These are phyloP conservation scores for Agapornis canus DNA, from an alignment of 2,797 vertebrate genomes.

Conservation along the genomic window DNA sequence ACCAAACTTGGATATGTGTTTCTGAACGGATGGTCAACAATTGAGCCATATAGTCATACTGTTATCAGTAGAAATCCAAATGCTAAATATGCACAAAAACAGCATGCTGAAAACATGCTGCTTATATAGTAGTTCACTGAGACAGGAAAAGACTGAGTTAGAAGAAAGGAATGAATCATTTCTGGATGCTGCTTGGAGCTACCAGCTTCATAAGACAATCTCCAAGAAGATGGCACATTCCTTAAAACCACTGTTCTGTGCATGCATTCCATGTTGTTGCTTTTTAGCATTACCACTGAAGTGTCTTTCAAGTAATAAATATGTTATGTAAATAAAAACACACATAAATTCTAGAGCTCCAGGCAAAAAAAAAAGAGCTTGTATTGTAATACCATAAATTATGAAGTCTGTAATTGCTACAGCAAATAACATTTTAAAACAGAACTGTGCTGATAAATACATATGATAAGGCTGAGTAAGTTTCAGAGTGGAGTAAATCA, in stretches of 20 bases:
- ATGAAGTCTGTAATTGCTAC: slow-evolving; percentile 21
- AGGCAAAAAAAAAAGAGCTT: background rate
- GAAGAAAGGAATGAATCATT: background rate
- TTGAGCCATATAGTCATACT: background rate
- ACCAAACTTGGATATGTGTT: background rate
- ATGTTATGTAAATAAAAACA: slow-evolving; percentile 44
- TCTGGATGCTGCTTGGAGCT: background rate
- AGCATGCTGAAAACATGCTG: background rate
- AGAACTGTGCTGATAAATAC: slow-evolving; percentile 17
- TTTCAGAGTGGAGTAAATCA: slow-evolving; percentile 22
- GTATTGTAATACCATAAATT: slow-evolving; percentile 45
- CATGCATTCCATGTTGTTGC: background rate
- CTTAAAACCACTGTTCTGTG: background rate
- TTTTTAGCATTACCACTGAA: background rate
- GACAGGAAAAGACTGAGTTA: background rate
- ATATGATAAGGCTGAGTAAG: background rate
- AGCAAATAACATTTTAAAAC: slow-evolving; percentile 36
- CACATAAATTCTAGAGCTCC: slow-evolving; percentile 3
- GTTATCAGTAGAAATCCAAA: background rate
- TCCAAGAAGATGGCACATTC: background rate
- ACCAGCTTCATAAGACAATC: background rate
- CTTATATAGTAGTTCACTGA: background rate
- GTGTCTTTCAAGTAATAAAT: slow-evolving; percentile 28
- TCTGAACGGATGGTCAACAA: background rate
- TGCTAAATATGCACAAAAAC: background rate